phyloP scores from a whole-genome alignment of 2,888 invertebrate genomes.

The Ophion ventricosus region DNA sequence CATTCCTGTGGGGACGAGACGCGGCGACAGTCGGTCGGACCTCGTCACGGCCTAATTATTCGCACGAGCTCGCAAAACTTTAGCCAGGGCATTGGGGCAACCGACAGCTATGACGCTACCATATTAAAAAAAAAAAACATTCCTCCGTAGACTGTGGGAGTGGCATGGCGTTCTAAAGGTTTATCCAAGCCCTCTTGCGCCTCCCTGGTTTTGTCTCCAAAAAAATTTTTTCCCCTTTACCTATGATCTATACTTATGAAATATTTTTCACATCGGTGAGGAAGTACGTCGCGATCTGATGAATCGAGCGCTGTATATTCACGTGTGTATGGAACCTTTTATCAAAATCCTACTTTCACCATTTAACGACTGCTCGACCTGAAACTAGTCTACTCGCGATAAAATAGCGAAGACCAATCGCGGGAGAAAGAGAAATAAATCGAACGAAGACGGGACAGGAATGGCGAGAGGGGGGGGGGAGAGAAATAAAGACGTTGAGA shows the following conservation, averaged over 20 bases:
- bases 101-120: conserved; percentile 47
- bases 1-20: conserved; percentile 49
- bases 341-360: conserved; percentile 79
- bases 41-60: conserved; percentile 78
- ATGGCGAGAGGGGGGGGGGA: not conserved
- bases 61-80: conserved; percentile 46
- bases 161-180: not conserved
- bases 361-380: conserved; percentile 72
- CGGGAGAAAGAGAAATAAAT: conserved; percentile 12
- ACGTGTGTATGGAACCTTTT: conserved; percentile 63
- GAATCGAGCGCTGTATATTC: conserved; percentile 14
- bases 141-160: not conserved
- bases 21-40: conserved; percentile 60
- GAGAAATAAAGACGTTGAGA: not conserved
- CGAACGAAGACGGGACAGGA: conserved; percentile 1
- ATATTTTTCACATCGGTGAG: not conserved
- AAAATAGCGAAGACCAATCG: conserved; percentile 37
- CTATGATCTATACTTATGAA: not conserved
- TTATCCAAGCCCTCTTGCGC: not conserved
- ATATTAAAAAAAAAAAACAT: not conserved
- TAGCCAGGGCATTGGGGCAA: conserved; percentile 54
- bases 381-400: conserved; percentile 65
- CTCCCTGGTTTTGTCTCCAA: not conserved
- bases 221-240: not conserved
- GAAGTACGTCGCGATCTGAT: conserved; percentile 7